Conservation (phyloP, 2,888 invertebrate species). For the Anorthoa munda region DNA sequence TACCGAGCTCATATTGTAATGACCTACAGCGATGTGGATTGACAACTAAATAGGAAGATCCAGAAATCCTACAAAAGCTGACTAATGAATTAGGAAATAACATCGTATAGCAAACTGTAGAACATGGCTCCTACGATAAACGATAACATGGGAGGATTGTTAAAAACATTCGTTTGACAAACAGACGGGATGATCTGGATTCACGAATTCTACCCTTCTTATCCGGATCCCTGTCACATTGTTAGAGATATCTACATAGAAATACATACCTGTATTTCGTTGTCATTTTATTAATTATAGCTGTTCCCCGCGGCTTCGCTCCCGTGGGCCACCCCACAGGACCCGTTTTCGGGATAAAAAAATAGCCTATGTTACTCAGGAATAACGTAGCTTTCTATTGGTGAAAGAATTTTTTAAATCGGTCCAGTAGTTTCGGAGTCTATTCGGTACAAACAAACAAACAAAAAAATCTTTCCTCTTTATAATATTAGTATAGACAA, state of each 20-base stretch:
- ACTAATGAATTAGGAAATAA: background rate
- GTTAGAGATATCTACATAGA: background rate
- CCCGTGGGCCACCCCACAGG: no score
- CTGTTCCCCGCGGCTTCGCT: no score
- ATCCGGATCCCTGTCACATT: background rate
- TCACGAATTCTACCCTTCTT: background rate
- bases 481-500: no score
- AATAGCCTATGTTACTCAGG: no score
- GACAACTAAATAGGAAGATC: background rate
- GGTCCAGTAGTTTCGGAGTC: no score
- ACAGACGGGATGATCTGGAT: background rate
- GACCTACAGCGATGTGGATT: conserved; percentile 10
- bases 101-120: background rate
- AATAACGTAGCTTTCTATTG: no score
- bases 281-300: no score
- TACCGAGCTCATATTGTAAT: conserved; percentile 27
- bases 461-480: no score
- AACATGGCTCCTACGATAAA: background rate
- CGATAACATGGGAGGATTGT: no score
- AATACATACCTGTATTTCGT: background rate
- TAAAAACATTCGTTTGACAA: background rate
- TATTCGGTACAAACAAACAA: no score
- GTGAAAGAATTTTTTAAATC: no score
- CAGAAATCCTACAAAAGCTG: background rate
- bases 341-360: no score